Base-by-base conservation (phyloP, 2,797 vertebrate species). In the Valencia hispanica region DNA sequence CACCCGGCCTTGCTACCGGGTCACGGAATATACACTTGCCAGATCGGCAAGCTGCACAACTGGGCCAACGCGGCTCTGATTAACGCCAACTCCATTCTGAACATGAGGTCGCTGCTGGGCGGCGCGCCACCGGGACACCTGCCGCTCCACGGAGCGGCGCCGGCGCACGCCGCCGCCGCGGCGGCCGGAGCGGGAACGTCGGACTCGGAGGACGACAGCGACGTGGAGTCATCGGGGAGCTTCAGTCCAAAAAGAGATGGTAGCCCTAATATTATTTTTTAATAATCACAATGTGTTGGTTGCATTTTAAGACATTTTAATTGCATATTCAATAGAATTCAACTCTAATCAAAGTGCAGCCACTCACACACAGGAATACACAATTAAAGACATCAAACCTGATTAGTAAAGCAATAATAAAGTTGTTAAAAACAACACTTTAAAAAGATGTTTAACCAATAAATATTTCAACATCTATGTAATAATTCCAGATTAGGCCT, bases 21-120 rank as follows among this genome's bases (percentile, higher is more conserved):
- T 91, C 98, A 97, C 91, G 98, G 98, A 96, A 98, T 99, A 85
- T 99, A 99, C 91, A 99, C 98, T 0, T 99, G 98, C 90, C 98
- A 99, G 92, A 97, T 99, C 87, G 97, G 98, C 90, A 99, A 99
- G 87, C 96, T 99, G 88, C 97, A 98, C 94, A 98, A 97, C 94
- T 99, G 98, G 98, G 97, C 98, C 93, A 98, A 97, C 90, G 96
- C 97, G 73, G 97, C 98, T 74, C 97, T 99, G 92, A 96, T 99
- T 41, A 96, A 97, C 34, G 97, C 98, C 91, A 97, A 97, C 91
- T 98, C 97, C 34, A 93, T 99, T 92, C 93, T 99, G 88, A 98
- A 97, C 70, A 95, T 99, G 95, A 96, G 97, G 75, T 98, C 98
- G 70, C 96, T 99, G 79, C 93, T 99, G 92, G 96, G 97, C 84